Conservation (phyloP, 2,888 invertebrate species). For the Hypolimnas misippus region DNA sequence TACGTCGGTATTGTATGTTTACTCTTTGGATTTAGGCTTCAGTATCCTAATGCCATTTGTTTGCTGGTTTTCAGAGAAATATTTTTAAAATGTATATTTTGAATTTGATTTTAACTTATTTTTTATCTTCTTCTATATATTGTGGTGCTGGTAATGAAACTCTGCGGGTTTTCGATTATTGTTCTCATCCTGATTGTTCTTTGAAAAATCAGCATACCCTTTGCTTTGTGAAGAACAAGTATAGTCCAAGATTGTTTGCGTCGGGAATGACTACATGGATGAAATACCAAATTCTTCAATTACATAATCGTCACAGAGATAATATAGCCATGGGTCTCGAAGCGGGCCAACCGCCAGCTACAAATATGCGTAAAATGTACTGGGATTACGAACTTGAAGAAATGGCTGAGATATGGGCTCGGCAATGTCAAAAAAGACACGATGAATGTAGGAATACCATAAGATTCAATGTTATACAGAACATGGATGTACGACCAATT, state of each 20-base stretch:
- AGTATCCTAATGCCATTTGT: neutral
- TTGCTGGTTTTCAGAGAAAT: neutral
- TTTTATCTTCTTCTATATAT: slow-evolving; percentile 49
- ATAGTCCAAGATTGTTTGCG: slow-evolving; percentile 68
- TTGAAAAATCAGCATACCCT: slow-evolving; percentile 73
- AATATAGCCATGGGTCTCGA: slow-evolving; percentile 77
- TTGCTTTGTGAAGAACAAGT: slow-evolving; percentile 64
- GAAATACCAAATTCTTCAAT: slow-evolving; percentile 69
- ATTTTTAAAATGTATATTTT: slow-evolving; percentile 33
- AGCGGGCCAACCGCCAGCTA: slow-evolving; percentile 75
- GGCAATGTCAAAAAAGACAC: slow-evolving; percentile 78
- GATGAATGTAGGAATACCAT: slow-evolving; percentile 77
- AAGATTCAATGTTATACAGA: slow-evolving; percentile 73
- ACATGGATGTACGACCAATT: slow-evolving; percentile 75
- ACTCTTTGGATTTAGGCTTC: too few species aligned
- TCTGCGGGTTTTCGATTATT: slow-evolving; percentile 54
- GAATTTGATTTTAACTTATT: slow-evolving; percentile 50
- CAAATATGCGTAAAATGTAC: slow-evolving; percentile 80
- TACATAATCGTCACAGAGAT: slow-evolving; percentile 77
- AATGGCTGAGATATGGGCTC: slow-evolving; percentile 77
- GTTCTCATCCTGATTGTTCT: slow-evolving; percentile 74
- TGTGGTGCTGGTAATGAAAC: slow-evolving; percentile 41
- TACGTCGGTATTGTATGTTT: too few species aligned
- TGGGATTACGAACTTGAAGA: slow-evolving; percentile 79
- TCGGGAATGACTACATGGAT: slow-evolving; percentile 78